Conservation (phyloP, 2,888 invertebrate genomes). For the Emesis furor region DNA sequence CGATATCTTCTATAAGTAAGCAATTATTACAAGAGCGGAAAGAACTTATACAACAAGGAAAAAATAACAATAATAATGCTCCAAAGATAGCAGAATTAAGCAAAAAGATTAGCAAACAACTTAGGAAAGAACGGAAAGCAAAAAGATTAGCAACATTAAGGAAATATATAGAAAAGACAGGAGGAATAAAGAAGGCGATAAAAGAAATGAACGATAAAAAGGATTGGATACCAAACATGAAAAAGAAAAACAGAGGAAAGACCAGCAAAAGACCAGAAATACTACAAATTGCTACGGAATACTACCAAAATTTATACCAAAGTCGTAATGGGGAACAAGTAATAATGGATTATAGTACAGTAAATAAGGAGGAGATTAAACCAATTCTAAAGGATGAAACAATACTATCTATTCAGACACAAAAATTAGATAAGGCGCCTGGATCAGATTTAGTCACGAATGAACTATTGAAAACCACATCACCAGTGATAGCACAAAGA, state of each 20-base stretch:
- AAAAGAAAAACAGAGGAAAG: constrained; percentile 44
- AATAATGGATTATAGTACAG: constrained; percentile 26
- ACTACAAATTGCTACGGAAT: constrained; percentile 68
- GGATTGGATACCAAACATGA: constrained; percentile 63
- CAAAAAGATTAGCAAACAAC: no score
- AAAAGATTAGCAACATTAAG: not conserved
- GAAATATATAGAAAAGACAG: constrained; percentile 39
- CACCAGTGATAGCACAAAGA: constrained; percentile 60
- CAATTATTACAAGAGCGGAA: constrained; percentile 58
- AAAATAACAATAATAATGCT: no score
- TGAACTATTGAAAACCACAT: constrained; percentile 66
- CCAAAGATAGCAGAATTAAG: no score
- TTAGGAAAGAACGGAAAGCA: no score
- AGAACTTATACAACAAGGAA: constrained; percentile 42
- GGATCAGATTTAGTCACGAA: constrained; percentile 71
- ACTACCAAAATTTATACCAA: constrained; percentile 57
- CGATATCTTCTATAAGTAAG: constrained; percentile 34
- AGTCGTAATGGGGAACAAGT: constrained; percentile 37
- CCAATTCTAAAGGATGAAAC: constrained; percentile 71
- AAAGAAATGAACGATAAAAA: constrained; percentile 52
- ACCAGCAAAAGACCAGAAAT: constrained; percentile 60
- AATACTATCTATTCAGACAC: constrained; percentile 67
- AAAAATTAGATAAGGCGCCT: constrained; percentile 73
- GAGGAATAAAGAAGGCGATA: constrained; percentile 54
- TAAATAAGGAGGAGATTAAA: constrained; percentile 43